Evolutionary conservation across 2,113 vertebrate species (phyloP).

Genomic region (Peromyscus polionotus): DNA sequence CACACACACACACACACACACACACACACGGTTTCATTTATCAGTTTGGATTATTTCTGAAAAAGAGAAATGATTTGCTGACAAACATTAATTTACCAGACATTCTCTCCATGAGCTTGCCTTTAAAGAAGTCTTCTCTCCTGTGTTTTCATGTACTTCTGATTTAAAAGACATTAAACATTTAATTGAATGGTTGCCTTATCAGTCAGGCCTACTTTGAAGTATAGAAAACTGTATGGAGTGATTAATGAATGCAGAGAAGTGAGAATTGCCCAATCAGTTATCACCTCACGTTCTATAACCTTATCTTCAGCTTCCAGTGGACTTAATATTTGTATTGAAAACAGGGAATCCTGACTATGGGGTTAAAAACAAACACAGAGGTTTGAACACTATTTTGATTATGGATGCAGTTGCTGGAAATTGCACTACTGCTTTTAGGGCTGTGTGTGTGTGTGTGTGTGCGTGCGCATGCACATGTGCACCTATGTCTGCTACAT

Average conservation of each 20-base stretch:
- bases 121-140: neutral
- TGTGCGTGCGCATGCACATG: neutral
- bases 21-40: neutral
- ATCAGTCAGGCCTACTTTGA: neutral
- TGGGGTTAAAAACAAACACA: neutral
- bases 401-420: slow-evolving; percentile 23
- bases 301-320: neutral
- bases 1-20: neutral
- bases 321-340: neutral
- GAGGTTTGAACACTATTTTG: neutral
- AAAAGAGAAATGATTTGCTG: slow-evolving; percentile 28
- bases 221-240: neutral
- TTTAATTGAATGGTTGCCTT: neutral
- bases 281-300: neutral
- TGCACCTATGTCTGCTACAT: neutral
- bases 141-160: neutral
- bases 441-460: neutral
- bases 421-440: neutral
- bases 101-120: neutral
- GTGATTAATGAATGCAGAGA: neutral
- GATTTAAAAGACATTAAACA: slow-evolving; percentile 15
- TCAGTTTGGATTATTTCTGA: neutral
- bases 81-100: slow-evolving; percentile 28
- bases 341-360: neutral
- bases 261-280: neutral